Evolutionary conservation across 2,797 vertebrate species (phyloP).

Genomic region (Lutjanus campechanus): DNA sequence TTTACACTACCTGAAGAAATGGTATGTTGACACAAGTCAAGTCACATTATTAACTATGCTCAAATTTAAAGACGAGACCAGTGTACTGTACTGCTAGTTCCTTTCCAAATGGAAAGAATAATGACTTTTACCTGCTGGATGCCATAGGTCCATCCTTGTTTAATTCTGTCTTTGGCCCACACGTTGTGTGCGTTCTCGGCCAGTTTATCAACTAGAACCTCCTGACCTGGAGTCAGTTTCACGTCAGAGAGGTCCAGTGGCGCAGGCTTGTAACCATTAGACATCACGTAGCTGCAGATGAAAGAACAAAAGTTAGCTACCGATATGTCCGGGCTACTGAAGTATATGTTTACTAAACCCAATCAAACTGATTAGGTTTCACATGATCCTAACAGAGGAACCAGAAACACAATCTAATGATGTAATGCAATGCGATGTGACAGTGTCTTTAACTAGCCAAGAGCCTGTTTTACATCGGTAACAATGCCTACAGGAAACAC

Average conservation of each 20-base stretch:
- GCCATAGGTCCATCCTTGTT: slow-evolving; percentile 99
- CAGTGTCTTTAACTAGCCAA: no score
- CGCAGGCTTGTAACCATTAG: slow-evolving; percentile 96
- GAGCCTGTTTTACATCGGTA: no score
- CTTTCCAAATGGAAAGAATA: neutral
- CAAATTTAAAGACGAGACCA: neutral
- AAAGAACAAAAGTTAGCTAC: slow-evolving; percentile 2
- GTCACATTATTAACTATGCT: neutral
- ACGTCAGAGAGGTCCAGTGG: slow-evolving; percentile 98
- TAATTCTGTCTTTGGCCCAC: slow-evolving; percentile 99
- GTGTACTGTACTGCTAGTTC: neutral
- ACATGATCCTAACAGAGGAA: no score
- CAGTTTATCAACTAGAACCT: slow-evolving; percentile 97
- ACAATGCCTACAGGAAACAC: no score
- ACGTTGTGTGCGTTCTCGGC: slow-evolving; percentile 99
- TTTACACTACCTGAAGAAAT: neutral
- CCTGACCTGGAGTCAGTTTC: slow-evolving; percentile 94
- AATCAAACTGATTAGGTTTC: no score
- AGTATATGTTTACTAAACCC: no score
- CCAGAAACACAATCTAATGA: no score
- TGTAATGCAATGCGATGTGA: no score
- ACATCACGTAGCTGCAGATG: slow-evolving; percentile 94
- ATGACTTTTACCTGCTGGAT: slow-evolving; percentile 93
- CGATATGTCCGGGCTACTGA: no score
- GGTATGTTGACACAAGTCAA: neutral